Evolutionary conservation across 2,113 vertebrate genomes (phyloP), one percentile per base, ranked within the genome.

Genomic region (Chunga burmeisteri): DNA sequence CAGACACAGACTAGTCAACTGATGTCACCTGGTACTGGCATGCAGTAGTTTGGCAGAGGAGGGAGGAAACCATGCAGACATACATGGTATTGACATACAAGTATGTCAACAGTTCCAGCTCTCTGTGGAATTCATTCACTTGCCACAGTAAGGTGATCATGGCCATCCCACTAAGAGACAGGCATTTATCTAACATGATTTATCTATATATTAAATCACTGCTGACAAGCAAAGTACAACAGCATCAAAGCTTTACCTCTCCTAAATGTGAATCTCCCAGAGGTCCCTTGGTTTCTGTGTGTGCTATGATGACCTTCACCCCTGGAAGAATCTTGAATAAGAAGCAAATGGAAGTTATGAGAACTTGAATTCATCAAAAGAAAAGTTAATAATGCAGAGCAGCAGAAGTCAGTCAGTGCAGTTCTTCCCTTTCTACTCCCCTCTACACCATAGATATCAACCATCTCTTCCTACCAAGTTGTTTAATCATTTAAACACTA

Each of bases 281-380:
- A 26, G 99, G 99, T 58, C 99, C 99, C 98, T 99, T 99, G 58
- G 99, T 99, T 97, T 99, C 99, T 0, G 99, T 99, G 97, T 99
- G 99, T 25, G 99, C 99, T 12, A 99, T 99, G 96, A 99, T 99
- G 88, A 99, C 99, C 91, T 99, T 99, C 34, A 99, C 99, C 19
- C 99, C 99, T 0, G 99, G 99, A 20, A 99, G 99, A 86, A 99
- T 99, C 99, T 99, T 36, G 7, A 96, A 80, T 26, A 68, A 95
- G 77, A 92, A 96, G 56, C 14, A 94, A 47, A 92, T 0, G 90
- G 44, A 91, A 91, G 2, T 86, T 70, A 77, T 75, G 34, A 88
- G 44, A 89, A 93, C 16, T 6, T 74, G 1, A 85, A 87, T 87
- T 77, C 0, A 46, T 65, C 40, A 75, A 61, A 83, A 65, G 32